phyloP scores from a whole-genome alignment of 2,888 invertebrate species.

The Diarsia rubi region DNA sequence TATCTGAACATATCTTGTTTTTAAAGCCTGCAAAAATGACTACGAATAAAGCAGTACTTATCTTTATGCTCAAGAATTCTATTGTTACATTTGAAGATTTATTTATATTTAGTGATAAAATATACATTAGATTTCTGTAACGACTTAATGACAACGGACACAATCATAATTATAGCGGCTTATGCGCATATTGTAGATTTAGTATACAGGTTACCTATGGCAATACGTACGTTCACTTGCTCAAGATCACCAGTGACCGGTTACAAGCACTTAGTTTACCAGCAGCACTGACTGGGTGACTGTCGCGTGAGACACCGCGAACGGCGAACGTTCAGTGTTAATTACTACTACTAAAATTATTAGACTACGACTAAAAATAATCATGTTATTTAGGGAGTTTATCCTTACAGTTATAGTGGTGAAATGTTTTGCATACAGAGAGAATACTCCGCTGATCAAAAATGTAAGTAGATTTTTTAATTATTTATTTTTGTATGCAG shows the following conservation, averaged over 20 bases:
- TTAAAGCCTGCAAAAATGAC: neutral
- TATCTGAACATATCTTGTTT: no score
- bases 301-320: constrained; percentile 34
- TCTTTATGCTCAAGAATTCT: neutral
- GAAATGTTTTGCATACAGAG: constrained; percentile 68
- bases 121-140: neutral
- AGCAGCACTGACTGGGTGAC: constrained; percentile 17
- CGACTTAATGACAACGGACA: neutral
- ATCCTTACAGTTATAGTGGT: constrained; percentile 58
- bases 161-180: constrained; percentile 8
- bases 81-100: neutral
- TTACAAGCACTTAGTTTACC: constrained; percentile 26
- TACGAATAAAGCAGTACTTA: neutral
- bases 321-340: constrained; percentile 26
- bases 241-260: constrained; percentile 62
- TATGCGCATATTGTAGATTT: constrained; percentile 8
- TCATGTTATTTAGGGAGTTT: constrained; percentile 30
- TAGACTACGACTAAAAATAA: constrained; percentile 38
- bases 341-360: neutral
- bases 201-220: constrained; percentile 2
- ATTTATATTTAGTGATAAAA: neutral
- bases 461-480: constrained; percentile 77
- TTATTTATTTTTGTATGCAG: neutral
- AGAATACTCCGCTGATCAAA: constrained; percentile 81
- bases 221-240: constrained; percentile 49